These are phyloP conservation scores for Nebria ingens DNA, from an alignment of 1,140 invertebrate species.

Conservation along the genomic window DNA sequence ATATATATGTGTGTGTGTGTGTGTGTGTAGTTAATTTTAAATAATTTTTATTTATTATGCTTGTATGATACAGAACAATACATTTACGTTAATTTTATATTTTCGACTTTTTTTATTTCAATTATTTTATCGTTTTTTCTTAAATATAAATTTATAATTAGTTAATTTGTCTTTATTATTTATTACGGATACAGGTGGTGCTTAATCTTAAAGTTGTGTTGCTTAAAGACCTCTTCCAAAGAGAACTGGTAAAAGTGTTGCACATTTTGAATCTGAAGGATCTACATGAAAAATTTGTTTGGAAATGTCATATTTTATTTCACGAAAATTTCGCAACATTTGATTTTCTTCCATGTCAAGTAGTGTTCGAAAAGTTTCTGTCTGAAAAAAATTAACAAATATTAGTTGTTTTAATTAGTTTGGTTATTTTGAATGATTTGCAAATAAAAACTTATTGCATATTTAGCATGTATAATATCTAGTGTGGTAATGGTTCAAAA, in stretches of 20 bases:
- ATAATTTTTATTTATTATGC: neutral
- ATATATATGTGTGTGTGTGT: too few species aligned
- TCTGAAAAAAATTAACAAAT: constrained; percentile 20
- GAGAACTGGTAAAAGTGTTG: constrained; percentile 22
- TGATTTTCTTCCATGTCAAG: constrained; percentile 25
- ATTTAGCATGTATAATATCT: too few species aligned
- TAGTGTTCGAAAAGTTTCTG: constrained; percentile 25
- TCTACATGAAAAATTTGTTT: constrained; percentile 27
- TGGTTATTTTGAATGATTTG: too few species aligned
- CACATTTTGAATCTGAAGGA: constrained; percentile 24
- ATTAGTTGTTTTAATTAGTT: neutral
- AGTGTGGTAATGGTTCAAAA: too few species aligned
- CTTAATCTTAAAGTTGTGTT: too few species aligned
- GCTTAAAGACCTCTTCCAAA: too few species aligned
- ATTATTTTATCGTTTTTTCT: neutral
- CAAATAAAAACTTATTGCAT: too few species aligned
- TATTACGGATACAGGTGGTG: too few species aligned
- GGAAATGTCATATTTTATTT: constrained; percentile 16
- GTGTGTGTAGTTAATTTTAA: neutral
- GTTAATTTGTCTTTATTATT: too few species aligned
- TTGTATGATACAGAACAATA: neutral
- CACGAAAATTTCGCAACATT: constrained; percentile 27
- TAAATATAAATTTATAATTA: too few species aligned
- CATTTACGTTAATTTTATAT: neutral
- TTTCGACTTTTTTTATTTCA: too few species aligned